Base-by-base conservation (phyloP, 2,113 vertebrate species). In the Leuciscus idus region DNA sequence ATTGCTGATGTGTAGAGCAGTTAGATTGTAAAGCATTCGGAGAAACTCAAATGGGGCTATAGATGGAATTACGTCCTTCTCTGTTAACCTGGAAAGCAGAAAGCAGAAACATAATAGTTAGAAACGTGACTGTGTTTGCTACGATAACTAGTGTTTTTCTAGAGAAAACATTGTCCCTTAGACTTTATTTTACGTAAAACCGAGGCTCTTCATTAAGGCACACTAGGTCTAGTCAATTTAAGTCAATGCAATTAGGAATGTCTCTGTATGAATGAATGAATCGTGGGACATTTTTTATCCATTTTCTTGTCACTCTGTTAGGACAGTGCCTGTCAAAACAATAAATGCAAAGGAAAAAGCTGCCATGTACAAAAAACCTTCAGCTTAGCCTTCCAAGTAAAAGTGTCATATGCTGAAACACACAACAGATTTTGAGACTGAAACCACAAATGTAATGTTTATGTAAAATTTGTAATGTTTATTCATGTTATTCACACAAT, bases 21-120 rank as follows among this genome's bases (percentile, higher is more conserved):
- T 97, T 91, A 98, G 91, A 89, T 97, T 98, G 95, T 94, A 86
- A 19, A 99, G 96, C 55, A 98, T 93, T 74, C 73, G 93, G 86
- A 95, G 97, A 92, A 98, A 96, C 83, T 95, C 94, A 92, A 95
- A 95, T 36, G 95, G 12, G 0, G 96, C 93, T 59, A 97, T 62
- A 0, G 10, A 77, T 73, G 94, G 93, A 84, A 68, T 87, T 6
- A 93, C 88, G 1, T 96, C 95, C 15, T 89, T 94, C 90, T 98
- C 97, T 0, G 96, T 95, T 66, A 99, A 92, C 90, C 98, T 98
- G 93, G 55, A 6, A 55, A 48, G 28, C 81, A 81, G 61, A 83
- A 85, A 76, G 30, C 6, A 85, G 11, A 86, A 19, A 87, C 28
- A 75, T 48, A 48, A 55, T 30, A 84, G 15, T 55, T 43, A 62